Evolutionary conservation across 2,888 invertebrate genomes (phyloP).

Genomic region (Neuroscelio doddi): DNA sequence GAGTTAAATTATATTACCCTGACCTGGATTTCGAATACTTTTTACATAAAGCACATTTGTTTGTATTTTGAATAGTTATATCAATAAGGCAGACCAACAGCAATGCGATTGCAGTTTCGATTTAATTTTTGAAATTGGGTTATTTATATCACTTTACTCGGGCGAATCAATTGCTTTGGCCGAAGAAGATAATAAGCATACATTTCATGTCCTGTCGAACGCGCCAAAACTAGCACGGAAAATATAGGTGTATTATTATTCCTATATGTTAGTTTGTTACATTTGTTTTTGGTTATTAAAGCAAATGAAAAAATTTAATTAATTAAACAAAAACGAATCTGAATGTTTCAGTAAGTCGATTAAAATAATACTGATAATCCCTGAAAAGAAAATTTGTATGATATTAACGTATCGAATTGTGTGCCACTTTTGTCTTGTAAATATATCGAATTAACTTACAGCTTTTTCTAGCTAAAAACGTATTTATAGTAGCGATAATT

Average conservation of each 20-base stretch:
- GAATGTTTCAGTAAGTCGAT: too few relatives aligned
- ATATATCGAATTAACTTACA: too few relatives aligned
- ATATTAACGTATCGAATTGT: too few relatives aligned
- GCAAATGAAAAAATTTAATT: neutral
- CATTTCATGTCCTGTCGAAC: neutral
- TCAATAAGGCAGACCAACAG: neutral
- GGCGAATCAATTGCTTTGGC: neutral
- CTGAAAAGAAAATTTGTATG: too few relatives aligned
- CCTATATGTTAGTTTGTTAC: neutral
- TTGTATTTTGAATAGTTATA: slow-evolving; percentile 10
- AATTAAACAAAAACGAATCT: neutral
- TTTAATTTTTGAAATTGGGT: slow-evolving; percentile 3
- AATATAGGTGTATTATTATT: neutral
- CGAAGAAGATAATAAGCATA: neutral
- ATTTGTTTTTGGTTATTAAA: neutral
- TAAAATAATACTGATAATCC: too few relatives aligned
- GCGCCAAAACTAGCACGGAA: neutral
- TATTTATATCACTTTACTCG: neutral
- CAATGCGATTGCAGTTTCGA: slow-evolving; percentile 1
- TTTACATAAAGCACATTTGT: too few relatives aligned
- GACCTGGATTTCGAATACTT: too few relatives aligned
- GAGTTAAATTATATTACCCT: too few relatives aligned
- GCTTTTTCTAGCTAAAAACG: too few relatives aligned
- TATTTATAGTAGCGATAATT: too few relatives aligned
- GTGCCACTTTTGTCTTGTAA: too few relatives aligned